Evolutionary conservation across 2,888 invertebrate species (phyloP).

Genomic region (Melanostoma scalare): DNA sequence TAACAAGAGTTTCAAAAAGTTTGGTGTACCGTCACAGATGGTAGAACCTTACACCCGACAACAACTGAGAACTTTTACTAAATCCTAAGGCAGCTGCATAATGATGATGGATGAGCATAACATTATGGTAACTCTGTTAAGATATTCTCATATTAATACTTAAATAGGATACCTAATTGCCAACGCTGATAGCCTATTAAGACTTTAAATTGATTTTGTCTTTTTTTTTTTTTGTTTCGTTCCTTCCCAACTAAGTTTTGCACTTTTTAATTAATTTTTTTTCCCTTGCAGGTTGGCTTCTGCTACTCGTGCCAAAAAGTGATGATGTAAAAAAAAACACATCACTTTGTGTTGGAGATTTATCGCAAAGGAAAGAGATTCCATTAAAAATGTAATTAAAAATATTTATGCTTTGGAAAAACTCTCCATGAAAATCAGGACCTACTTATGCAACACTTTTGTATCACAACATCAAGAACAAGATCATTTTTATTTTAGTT

Average conservation of each 20-base stretch:
- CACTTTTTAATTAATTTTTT: conserved; percentile 25
- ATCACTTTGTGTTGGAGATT: no score
- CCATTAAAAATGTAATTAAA: no score
- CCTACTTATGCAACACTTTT: no score
- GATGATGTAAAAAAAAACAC: no score
- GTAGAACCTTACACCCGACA: not conserved
- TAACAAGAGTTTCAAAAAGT: conserved; percentile 12
- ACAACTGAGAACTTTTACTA: not conserved
- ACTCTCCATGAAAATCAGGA: no score
- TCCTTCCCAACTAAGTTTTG: no score
- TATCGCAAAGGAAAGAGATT: no score
- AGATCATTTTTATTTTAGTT: no score
- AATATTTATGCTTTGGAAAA: no score
- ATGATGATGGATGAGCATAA: conserved; percentile 8
- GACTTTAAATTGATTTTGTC: not conserved
- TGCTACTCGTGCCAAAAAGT: not conserved
- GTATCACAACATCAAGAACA: no score
- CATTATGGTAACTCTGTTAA: not conserved
- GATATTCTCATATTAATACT: conserved; percentile 3
- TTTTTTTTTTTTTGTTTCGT: no score
- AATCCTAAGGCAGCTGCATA: conserved; percentile 1
- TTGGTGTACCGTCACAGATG: not conserved
- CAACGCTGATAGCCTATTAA: not conserved
- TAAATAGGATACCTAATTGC: not conserved
- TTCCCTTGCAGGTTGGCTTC: not conserved